phyloP scores from a whole-genome alignment of 2,113 vertebrate genomes.

The Melanostigma gelatinosum region DNA sequence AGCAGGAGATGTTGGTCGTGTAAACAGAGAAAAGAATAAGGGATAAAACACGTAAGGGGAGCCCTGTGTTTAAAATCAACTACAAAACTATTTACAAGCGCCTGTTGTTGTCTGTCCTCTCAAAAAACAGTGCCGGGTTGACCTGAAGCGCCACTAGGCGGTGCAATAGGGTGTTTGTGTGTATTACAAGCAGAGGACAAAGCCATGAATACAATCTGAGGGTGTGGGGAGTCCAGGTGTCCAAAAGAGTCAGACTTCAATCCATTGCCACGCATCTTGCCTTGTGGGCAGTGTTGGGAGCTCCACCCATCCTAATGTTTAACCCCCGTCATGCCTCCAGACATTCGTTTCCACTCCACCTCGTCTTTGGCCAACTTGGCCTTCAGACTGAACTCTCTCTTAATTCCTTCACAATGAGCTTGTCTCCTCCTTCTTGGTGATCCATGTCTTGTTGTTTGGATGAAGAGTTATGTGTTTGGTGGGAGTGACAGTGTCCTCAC shows the following conservation, averaged over 20 bases:
- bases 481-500: neutral
- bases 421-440: neutral
- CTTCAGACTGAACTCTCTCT: neutral
- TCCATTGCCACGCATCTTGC: too few relatives aligned
- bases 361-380: neutral
- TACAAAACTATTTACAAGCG: neutral
- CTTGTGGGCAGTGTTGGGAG: neutral
- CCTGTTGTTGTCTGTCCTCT: too few relatives aligned
- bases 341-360: neutral
- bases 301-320: neutral
- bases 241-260: too few relatives aligned
- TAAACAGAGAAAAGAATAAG: neutral
- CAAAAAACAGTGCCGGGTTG: too few relatives aligned
- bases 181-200: too few relatives aligned
- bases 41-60: neutral
- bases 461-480: neutral
- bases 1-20: neutral
- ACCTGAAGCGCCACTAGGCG: too few relatives aligned
- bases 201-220: too few relatives aligned
- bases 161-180: too few relatives aligned
- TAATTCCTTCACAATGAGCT: neutral
- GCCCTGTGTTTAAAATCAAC: neutral
- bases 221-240: too few relatives aligned
- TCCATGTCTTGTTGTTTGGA: neutral
- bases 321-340: neutral